Evolutionary conservation across 2,113 vertebrate species (phyloP), one percentile per base, ranked within the genome.

Genomic region (Zootoca vivipara): DNA sequence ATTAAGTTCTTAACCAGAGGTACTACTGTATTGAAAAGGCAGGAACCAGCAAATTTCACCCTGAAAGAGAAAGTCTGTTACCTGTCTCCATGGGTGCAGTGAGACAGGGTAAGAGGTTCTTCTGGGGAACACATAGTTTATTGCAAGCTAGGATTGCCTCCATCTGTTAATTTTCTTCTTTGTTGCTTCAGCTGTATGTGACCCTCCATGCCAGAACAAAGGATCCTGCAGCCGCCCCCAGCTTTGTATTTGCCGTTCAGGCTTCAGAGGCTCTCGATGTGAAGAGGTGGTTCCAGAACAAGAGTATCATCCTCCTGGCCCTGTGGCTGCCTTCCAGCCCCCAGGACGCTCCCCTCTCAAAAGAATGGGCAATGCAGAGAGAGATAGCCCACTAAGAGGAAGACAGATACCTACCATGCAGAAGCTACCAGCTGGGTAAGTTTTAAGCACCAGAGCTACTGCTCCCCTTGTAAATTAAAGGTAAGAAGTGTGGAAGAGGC

Each of bases 191-290:
- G 98, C 97, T 7, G 96, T 97, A 85, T 98, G 98, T 33, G 91
- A 97, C 87, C 98, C 97, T 0, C 96, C 96, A 0, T 98, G 98
- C 94, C 96, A 97, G 93, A 98, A 98, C 94, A 95, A 96, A 79
- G 97, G 97, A 46, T 96, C 96, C 90, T 98, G 98, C 95, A 97
- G 95, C 87, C 96, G 96, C 6, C 97, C 97, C 20, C 97, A 98
- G 89, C 93, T 96, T 89, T 98, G 98, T 28, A 85, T 97, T 75
- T 98, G 98, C 88, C 97, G 97, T 83, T 96, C 96, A 0, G 98
- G 97, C 89, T 98, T 98, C 94, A 95, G 95, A 0, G 98, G 97
- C 20, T 88, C 89, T 46, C 93, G 89, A 10, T 98, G 97, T 0
- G 96, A 98, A 91, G 96, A 96, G 81, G 87, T 95, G 0, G 95